These are phyloP conservation scores for Nephila pilipes DNA, from an alignment of 1,140 invertebrate species.

Conservation along the genomic window DNA sequence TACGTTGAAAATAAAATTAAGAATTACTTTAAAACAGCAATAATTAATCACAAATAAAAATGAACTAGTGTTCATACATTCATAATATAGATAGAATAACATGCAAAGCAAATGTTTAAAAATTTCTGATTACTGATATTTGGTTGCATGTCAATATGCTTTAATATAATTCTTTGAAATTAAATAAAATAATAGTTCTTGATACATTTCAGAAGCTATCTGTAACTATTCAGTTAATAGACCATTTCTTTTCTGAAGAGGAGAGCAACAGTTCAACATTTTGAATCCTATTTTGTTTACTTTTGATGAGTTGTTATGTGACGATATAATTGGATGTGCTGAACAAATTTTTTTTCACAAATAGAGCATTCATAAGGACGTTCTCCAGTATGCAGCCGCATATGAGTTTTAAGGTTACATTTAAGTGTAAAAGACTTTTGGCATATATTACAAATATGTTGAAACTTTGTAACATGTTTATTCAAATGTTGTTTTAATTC, in stretches of 20 bases:
- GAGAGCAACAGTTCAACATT: not conserved
- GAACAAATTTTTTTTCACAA: slow-evolving; percentile 81
- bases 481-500: slow-evolving; percentile 94
- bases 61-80: too few species aligned
- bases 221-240: not conserved
- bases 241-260: not conserved
- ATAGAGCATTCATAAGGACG: slow-evolving; percentile 80
- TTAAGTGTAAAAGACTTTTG: slow-evolving; percentile 53
- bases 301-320: not conserved
- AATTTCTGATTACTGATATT: not conserved
- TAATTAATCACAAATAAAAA: too few species aligned
- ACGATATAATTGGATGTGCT: not conserved
- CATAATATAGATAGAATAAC: too few species aligned
- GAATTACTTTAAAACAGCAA: too few species aligned
- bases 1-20: too few species aligned
- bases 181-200: not conserved
- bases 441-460: slow-evolving; percentile 95
- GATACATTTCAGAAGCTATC: not conserved
- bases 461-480: slow-evolving; percentile 96
- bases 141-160: not conserved
- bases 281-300: too few species aligned
- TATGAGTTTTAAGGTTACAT: slow-evolving; percentile 77
- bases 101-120: not conserved
- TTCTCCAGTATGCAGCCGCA: slow-evolving; percentile 79
- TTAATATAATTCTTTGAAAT: too few species aligned